Conservation (phyloP, 2,113 vertebrate genomes). For the Calyptomena viridis region DNA sequence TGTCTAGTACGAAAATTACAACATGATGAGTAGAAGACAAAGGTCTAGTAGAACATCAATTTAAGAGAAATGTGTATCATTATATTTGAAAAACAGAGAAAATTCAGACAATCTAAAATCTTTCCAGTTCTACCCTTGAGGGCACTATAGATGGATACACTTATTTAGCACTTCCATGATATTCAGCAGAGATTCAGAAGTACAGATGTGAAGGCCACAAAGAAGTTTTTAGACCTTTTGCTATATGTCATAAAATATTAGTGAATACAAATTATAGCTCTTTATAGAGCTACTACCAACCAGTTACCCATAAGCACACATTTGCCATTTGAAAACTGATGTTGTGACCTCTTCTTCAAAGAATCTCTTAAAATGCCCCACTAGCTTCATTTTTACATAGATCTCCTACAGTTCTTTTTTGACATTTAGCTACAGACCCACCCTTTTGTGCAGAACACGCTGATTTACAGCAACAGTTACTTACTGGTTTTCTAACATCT, state of each 20-base stretch:
- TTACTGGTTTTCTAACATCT: constrained; percentile 91
- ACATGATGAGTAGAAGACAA: neutral
- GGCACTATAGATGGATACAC: neutral
- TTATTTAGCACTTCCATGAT: neutral
- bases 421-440: neutral
- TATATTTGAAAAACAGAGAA: neutral
- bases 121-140: neutral
- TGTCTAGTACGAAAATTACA: neutral
- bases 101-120: neutral
- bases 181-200: neutral
- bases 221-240: neutral
- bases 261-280: neutral
- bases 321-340: neutral
- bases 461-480: neutral
- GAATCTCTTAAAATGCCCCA: neutral
- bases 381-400: neutral
- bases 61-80: neutral
- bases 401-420: neutral
- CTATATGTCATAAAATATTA: neutral
- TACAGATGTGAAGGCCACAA: neutral
- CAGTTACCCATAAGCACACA: neutral
- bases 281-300: neutral
- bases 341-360: neutral
- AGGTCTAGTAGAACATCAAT: neutral
- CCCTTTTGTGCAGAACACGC: neutral